Conservation (phyloP, 1,140 invertebrate genomes). For the Spodoptera litura region DNA sequence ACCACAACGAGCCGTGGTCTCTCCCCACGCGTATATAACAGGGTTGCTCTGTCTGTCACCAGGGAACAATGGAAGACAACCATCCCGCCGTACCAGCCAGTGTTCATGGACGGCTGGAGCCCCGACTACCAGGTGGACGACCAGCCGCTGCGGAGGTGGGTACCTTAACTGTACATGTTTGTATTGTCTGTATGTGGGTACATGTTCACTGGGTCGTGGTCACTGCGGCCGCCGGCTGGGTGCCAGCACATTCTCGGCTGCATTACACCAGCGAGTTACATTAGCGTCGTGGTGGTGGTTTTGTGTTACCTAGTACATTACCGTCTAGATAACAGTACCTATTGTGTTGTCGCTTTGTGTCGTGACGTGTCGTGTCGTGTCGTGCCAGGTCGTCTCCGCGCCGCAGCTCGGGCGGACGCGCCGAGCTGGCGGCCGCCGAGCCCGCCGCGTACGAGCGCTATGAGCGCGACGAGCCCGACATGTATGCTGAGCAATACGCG, state of each 20-base stretch:
- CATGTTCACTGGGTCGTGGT: neutral
- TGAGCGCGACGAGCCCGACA: slow-evolving; percentile 75
- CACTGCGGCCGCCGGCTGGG: too few species aligned
- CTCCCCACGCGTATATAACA: too few species aligned
- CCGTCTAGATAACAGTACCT: too few species aligned
- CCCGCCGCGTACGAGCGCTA: slow-evolving; percentile 58
- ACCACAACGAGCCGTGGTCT: too few species aligned
- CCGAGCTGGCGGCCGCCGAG: slow-evolving; percentile 46
- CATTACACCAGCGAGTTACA: neutral
- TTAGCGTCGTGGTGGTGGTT: too few species aligned
- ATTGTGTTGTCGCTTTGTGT: slow-evolving; percentile 50
- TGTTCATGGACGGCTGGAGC: slow-evolving; percentile 98
- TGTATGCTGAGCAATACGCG: slow-evolving; percentile 77
- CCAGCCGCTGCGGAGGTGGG: slow-evolving; percentile 84
- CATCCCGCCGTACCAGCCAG: slow-evolving; percentile 95
- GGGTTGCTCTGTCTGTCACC: slow-evolving; percentile 23
- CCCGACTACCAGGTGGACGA: slow-evolving; percentile 94
- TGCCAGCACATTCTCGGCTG: too few species aligned
- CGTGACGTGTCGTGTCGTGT: slow-evolving; percentile 58
- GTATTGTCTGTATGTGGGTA: slow-evolving; percentile 11
- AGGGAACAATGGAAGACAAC: slow-evolving; percentile 96
- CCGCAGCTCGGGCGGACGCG: slow-evolving; percentile 50
- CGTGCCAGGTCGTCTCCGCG: slow-evolving; percentile 63
- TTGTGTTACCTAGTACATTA: too few species aligned
- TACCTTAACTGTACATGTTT: neutral